Percentiles rank a stretch among this genome's conserved stretches.
These are phyloP conservation scores for Cuculus canorus DNA, from an alignment of 2,797 vertebrate species.

Conservation along the genomic window DNA sequence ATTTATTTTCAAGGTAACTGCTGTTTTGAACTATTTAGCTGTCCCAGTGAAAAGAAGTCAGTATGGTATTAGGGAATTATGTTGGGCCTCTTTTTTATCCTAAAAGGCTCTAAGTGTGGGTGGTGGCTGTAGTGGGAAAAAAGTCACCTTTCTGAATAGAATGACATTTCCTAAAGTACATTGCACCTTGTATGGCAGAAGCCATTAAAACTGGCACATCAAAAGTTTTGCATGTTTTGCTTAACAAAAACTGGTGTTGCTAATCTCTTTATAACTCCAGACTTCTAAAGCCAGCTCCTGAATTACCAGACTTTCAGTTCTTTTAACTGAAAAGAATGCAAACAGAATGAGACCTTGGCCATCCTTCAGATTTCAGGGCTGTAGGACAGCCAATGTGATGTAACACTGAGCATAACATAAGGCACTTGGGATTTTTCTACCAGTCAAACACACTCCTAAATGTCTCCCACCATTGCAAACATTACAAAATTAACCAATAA, in stretches of 20 bases:
- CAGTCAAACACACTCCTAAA: neutral
- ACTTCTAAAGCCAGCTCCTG: neutral
- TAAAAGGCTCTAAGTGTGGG: neutral
- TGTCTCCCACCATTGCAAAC: neutral
- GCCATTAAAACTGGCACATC: neutral
- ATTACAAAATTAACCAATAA: neutral
- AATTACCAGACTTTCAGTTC: neutral
- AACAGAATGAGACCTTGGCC: neutral
- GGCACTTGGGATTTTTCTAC: neutral
- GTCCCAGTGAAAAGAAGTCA: conserved; percentile 22
- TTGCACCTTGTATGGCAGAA: neutral
- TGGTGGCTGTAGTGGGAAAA: neutral
- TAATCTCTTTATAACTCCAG: neutral
- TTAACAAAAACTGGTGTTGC: neutral
- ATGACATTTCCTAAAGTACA: neutral
- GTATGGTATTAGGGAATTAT: neutral
- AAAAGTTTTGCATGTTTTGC: neutral
- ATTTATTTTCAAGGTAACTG: conserved; percentile 62
- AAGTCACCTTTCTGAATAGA: neutral
- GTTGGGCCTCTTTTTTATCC: neutral
- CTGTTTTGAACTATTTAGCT: conserved; percentile 19
- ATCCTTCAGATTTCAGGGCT: neutral
- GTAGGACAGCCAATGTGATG: neutral
- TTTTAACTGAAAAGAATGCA: neutral
- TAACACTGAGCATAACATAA: neutral